Base-by-base conservation (phyloP, 1,140 invertebrate genomes). In the Drosophila serrata region DNA sequence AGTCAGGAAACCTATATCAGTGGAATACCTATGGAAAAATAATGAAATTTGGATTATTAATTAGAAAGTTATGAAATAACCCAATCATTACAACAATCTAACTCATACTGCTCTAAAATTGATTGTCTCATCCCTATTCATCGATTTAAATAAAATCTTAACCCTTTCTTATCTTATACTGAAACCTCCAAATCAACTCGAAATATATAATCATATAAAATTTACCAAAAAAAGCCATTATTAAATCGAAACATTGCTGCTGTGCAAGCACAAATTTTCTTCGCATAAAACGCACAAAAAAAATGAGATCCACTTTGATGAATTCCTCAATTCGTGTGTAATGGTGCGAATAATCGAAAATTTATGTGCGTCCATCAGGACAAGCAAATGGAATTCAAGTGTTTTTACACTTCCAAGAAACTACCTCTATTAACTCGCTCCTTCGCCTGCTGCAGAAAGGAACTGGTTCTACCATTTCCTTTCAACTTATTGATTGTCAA, bases 271-370 rank as follows among this genome's bases (percentile, higher is more conserved):
- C 35, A 49, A 24, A 22, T 61, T 63, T 64, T 12, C 4, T 9
- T 43, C 19, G 13, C 61, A n/a, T 22, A 57, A 42, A 42, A 19
- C 27, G n/a, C 24, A 27, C 53, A 51, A 15, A 42, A 42, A 13
- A 17, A n/a, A n/a, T n/a, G 17, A 24, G 51, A 51, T 69, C 61
- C 37, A 53, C 42, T 72, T 72, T 72, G 68, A 72, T 72, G 65
- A 58, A 72, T 72, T 70, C 65, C 22, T 72, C 68, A 70, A 70
- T 81, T 63, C 48, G 40, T 56, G 69, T 56, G 68, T 76, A 81
- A 81, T 81, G 79, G 74, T 49, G 60, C 61, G 65, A 64, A 81
- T 77, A 81, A 81, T 81, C 79, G 79, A 55, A 81, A 81, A 81
- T 81, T 81, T 81, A 81, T 81, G 78, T 76, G 59, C 72, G 64